Percentiles rank a stretch among this genome's conserved stretches.
Conservation (phyloP, 2,113 vertebrate genomes). For the Antennarius striatus region DNA sequence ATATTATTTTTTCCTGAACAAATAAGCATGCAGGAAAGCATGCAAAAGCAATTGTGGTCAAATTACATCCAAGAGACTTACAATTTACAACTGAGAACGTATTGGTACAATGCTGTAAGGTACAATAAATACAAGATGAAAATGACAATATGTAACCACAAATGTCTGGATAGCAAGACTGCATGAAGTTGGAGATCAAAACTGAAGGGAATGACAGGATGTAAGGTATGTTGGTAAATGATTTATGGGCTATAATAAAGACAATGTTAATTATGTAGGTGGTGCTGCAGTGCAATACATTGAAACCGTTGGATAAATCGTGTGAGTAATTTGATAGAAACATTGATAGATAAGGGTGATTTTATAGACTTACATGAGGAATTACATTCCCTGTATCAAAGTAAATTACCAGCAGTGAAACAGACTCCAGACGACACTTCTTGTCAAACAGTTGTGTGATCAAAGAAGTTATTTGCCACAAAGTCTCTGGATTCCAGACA, state of each 20-base stretch:
- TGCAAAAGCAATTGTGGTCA: neutral
- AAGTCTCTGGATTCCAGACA: conserved; percentile 16
- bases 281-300: neutral
- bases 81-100: too few species aligned
- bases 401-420: conserved; percentile 22
- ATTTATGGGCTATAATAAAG: conserved; percentile 17
- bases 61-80: too few species aligned
- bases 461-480: conserved; percentile 39
- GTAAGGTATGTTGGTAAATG: conserved; percentile 3
- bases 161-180: neutral
- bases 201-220: neutral
- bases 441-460: conserved; percentile 33
- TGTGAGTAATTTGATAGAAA: neutral
- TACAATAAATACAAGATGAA: neutral
- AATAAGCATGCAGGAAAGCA: neutral
- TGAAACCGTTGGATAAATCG: neutral
- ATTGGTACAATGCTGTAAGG: too few species aligned
- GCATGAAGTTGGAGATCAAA: neutral
- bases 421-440: neutral
- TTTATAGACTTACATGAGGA: neutral
- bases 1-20: neutral
- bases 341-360: neutral
- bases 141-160: neutral
- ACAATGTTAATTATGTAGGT: neutral
- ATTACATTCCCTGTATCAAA: conserved; percentile 11